Percentiles rank a stretch among this genome's conserved stretches.
Conservation (phyloP, 2,888 invertebrate genomes). For the Brassicogethes aeneus region DNA sequence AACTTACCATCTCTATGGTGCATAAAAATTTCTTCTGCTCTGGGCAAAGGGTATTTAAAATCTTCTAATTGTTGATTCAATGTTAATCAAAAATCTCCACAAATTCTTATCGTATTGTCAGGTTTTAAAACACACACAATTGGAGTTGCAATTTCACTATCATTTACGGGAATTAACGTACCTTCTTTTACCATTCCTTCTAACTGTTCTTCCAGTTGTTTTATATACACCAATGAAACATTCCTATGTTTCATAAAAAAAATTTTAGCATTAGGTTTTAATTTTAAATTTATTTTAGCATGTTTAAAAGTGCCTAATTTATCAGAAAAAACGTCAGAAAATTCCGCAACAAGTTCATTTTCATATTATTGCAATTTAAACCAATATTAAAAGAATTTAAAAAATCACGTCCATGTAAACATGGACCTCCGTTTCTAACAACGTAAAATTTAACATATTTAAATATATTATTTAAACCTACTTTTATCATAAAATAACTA, state of each 20-base stretch:
- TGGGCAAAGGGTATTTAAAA: background rate
- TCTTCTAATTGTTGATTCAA: background rate
- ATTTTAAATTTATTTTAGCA: background rate
- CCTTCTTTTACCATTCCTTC: background rate
- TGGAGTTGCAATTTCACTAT: background rate
- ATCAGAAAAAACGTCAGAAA: background rate
- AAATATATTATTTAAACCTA: background rate
- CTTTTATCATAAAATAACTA: background rate
- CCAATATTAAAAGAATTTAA: background rate
- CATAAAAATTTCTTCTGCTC: constrained; percentile 1
- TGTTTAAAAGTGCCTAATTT: background rate
- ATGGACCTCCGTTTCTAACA: background rate
- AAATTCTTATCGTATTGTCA: constrained; percentile 1
- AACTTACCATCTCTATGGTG: background rate
- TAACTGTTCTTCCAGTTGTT: background rate
- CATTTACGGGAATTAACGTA: background rate
- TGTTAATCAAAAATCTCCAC: background rate
- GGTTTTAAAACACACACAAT: constrained; percentile 1
- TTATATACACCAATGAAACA: background rate
- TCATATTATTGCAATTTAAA: background rate
- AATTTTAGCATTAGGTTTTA: background rate
- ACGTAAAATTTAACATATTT: background rate
- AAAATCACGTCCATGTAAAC: background rate
- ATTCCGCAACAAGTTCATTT: background rate
- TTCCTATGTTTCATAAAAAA: background rate